Evolutionary conservation across 2,113 vertebrate species (phyloP).

Genomic region (Chiloscyllium plagiosum): DNA sequence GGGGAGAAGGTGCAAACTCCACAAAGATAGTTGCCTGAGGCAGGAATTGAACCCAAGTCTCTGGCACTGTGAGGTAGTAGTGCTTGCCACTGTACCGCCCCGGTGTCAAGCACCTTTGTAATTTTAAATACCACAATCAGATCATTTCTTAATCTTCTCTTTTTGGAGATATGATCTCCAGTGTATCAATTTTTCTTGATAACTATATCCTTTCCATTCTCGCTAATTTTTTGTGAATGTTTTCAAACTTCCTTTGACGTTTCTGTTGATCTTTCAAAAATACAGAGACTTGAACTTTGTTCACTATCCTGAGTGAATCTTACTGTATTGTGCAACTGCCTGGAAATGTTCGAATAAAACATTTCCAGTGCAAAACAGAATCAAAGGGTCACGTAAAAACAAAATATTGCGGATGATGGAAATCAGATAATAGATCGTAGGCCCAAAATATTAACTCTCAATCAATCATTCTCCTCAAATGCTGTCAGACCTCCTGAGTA

Average conservation of each 20-base stretch:
- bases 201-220: no score
- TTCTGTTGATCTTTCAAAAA: no score
- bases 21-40: no score
- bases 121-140: background rate
- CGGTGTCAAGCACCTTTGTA: no score
- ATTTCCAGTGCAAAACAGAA: background rate
- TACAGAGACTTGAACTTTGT: background rate
- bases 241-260: background rate
- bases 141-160: background rate
- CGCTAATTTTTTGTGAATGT: background rate
- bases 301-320: background rate
- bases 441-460: background rate
- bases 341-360: background rate
- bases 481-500: background rate
- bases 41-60: no score
- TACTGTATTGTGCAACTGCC: background rate
- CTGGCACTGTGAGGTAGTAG: no score
- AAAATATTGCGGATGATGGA: background rate
- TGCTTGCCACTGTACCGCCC: no score
- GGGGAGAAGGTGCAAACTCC: no score
- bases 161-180: background rate
- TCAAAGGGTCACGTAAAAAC: no score
- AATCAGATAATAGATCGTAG: background rate
- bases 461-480: background rate
- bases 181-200: no score